phyloP scores from a whole-genome alignment of 2,888 invertebrate species.

The Lepidocyrtinus sp. region DNA sequence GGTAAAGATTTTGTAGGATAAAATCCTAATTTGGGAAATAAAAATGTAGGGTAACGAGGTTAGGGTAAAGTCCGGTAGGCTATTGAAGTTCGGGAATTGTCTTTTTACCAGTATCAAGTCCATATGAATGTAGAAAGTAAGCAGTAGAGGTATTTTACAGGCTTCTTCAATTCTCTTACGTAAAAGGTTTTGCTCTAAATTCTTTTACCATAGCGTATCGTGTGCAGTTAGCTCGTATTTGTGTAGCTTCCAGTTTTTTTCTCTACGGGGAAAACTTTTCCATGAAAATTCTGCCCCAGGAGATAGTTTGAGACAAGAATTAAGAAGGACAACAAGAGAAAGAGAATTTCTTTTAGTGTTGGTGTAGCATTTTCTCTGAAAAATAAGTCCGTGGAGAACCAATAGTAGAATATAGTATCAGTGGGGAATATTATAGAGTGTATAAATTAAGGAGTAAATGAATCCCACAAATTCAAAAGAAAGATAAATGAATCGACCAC shows the following conservation, averaged over 20 bases:
- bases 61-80: too few relatives aligned
- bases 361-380: not conserved
- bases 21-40: too few relatives aligned
- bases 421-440: not conserved
- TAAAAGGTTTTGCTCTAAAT: too few relatives aligned
- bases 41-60: too few relatives aligned
- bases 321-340: constrained; percentile 39
- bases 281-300: constrained; percentile 35
- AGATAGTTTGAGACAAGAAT: constrained; percentile 50
- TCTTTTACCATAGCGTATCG: too few relatives aligned
- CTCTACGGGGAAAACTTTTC: constrained; percentile 19
- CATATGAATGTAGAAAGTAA: too few relatives aligned
- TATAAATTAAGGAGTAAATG: constrained; percentile 16
- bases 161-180: too few relatives aligned
- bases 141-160: too few relatives aligned
- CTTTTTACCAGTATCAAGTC: too few relatives aligned
- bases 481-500: constrained; percentile 17
- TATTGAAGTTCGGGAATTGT: too few relatives aligned
- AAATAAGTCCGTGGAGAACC: not conserved
- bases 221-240: too few relatives aligned
- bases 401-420: not conserved
- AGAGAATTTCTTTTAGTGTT: constrained; percentile 16
- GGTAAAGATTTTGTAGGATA: too few relatives aligned
- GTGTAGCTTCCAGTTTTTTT: constrained; percentile 14
- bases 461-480: constrained; percentile 15